Base-by-base conservation (phyloP, 1,140 invertebrate genomes). In the Lanistes nyassanus region DNA sequence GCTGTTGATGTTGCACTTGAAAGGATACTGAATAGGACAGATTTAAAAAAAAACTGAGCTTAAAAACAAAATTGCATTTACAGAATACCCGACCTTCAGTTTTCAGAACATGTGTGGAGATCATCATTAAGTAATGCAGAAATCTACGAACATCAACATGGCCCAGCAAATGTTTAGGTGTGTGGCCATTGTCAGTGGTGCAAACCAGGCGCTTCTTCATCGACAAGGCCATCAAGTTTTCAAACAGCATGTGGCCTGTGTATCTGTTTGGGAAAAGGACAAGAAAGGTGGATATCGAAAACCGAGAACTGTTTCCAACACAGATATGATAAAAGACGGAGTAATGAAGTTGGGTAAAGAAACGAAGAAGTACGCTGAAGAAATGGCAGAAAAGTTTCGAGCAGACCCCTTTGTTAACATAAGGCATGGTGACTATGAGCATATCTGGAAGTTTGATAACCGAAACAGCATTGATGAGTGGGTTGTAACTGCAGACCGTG, bases 401-500 rank as follows among this genome's bases (percentile, higher is more conserved):
- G 85, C 83, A 47, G 93, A 95, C 89, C 86, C 90, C 78, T 91
- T 91, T 73, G 92, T 91, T 65, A 78, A 71, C 7, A 36, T 74
- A 23, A 36, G 80, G 13, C 85, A 90, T 77, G 83, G 83, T 23
- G 86, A 89, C 76, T 88, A 86, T 81, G 81, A 86, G n/a, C 83
- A 84, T 75, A 77, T 88, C 55, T 83, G 80, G 77, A 85, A 85
- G 60, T 88, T 89, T 75, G 77, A 86, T 65, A 87, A 91, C 70
- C 82, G 88, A 19, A 86, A 92, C 51, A 91, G 91, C 13, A 79
- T 96, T 21, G 89, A 95, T 2, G 90, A 93, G 37, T 98, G 95
- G 93, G 87, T 93, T 34, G 90, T 93, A 0, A 94, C 94, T 0
- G 88, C 89, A 65, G 96, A 98, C 86, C 93, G 91, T 71, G 95